Evolutionary conservation across 2,797 vertebrate species (phyloP), one percentile per base, ranked within the genome.

Genomic region (Chrysocyon brachyurus): DNA sequence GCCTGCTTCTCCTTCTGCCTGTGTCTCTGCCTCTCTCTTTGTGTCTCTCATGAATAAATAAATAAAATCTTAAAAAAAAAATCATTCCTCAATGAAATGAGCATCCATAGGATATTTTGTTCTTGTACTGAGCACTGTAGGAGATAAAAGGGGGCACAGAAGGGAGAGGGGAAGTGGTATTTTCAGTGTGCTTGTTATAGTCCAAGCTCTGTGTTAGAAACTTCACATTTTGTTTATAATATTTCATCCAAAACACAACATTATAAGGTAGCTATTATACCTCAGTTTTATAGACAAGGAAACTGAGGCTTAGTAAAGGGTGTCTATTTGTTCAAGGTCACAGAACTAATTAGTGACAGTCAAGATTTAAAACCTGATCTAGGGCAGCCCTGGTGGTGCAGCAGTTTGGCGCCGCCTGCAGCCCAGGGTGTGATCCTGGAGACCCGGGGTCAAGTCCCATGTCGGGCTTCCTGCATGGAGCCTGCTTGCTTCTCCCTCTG

Each of bases 211-310:
- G 64, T 78, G 75, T 46, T 93, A 91, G 70, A 95, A 82, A 70
- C 54, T 92, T 96, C 73, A 63, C 46, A 73, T 96, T 94, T 90
- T 87, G n/a, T 19, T 81, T 87, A 68, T 72, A 40, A 87, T 26
- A 83, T 94, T 90, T 95, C 77, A 83, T 95, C 21, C 15, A 82
- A 90, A 97, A 73, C 17, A 87, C 49, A 54, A 31, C 24, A n/a
- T 75, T 87, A 73, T 5, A 78, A 68, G 19, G 33, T 79, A 70
- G 54, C 46, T 86, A 54, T 70, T 91, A 26, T 79, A 49, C 16
- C 68, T 57, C 72, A 49, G 46, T 78, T 87, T 93, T 88, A 54
- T 83, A 79, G 63, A 95, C 40, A 87, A 95, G 54, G 70, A 95
- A 87, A 83, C 56, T 72, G 92, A 84, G 59, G 40, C 57, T 85